Base-by-base conservation (phyloP, 2,113 vertebrate species). In the Thalassarche chlororhynchos region DNA sequence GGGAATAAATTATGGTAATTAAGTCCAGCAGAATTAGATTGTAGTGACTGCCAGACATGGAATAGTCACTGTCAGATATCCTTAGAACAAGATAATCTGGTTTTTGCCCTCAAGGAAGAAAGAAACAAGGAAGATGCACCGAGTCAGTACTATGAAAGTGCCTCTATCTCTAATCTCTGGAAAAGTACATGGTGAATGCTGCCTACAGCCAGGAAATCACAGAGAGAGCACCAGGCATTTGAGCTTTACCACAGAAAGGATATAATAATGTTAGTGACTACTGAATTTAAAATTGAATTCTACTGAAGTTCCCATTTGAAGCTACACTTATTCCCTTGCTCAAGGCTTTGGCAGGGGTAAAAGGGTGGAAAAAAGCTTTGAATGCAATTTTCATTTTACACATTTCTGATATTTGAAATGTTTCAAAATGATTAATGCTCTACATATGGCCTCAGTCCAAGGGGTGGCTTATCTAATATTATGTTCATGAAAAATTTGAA, bases 1-100 rank as follows among this genome's bases (percentile, higher is more conserved):
- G 46, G 51, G 94, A 96, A 96, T 93, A 96, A 95, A 93, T 97
- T 94, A 96, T 83, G 78, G 89, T 95, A 95, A 95, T 97, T 92
- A 93, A n/a, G 9, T 88, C 80, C 93, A 94, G 64, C 60, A 79
- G 77, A 96, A 96, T 92, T 96, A 93, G 87, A 90, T 90, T 93
- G 68, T 86, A 89, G 83, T 74, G 91, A 90, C 89, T 95, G 68
- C 83, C 82, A 96, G 92, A 92, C 83, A 68, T 34, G 79, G 80
- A 96, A 87, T 70, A 97, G 84, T 79, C 95, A 76, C 82, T 86
- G 89, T 93, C 95, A 96, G 87, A 96, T 84, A 95, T 78, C 65
- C 75, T 86, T 77, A 81, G 75, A 96, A 95, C 64, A 90, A 95
- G 71, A 62, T 92, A 87, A 95, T 91, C 87, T 87, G 66, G 2